Conservation (phyloP, 2,888 invertebrate genomes). For the Melipona bicolor region DNA sequence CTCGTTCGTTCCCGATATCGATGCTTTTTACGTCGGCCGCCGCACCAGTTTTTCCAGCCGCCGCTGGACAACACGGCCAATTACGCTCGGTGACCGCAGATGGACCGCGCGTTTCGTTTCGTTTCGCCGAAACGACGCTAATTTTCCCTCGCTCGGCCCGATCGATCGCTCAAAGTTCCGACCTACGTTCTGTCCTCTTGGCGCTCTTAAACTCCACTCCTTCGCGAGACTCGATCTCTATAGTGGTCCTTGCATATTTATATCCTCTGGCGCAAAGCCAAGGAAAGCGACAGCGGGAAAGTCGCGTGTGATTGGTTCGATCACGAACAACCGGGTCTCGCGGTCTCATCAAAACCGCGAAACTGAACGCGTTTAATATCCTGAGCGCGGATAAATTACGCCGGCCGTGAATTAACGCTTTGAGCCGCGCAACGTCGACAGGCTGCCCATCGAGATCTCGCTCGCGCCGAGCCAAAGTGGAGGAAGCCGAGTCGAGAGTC, state of each 20-base stretch:
- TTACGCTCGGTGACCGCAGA: slow-evolving; percentile 47
- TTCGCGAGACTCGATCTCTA: neutral
- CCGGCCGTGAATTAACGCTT: neutral
- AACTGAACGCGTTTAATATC: slow-evolving; percentile 10
- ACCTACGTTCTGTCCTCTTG: slow-evolving; percentile 20
- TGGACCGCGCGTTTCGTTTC: slow-evolving; percentile 21
- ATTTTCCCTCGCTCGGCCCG: slow-evolving; percentile 47
- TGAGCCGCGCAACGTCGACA: no score
- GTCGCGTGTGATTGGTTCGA: neutral
- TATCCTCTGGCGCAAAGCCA: neutral
- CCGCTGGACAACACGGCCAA: slow-evolving; percentile 53
- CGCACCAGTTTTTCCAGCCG: slow-evolving; percentile 58
- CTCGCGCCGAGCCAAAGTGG: no score
- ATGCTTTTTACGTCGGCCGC: slow-evolving; percentile 44
- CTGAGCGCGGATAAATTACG: slow-evolving; percentile 24
- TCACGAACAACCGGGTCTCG: no score
- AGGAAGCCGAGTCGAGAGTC: no score
- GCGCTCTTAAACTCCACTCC: neutral
- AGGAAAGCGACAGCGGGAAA: neutral
- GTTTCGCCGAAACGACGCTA: slow-evolving; percentile 28
- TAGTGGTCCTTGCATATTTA: slow-evolving; percentile 17
- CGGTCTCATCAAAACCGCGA: slow-evolving; percentile 24
- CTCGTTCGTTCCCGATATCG: slow-evolving; percentile 62
- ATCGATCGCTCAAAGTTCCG: slow-evolving; percentile 46
- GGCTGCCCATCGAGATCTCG: no score